These are phyloP conservation scores for Caloenas nicobarica DNA, from an alignment of 2,113 vertebrate genomes.

Conservation along the genomic window DNA sequence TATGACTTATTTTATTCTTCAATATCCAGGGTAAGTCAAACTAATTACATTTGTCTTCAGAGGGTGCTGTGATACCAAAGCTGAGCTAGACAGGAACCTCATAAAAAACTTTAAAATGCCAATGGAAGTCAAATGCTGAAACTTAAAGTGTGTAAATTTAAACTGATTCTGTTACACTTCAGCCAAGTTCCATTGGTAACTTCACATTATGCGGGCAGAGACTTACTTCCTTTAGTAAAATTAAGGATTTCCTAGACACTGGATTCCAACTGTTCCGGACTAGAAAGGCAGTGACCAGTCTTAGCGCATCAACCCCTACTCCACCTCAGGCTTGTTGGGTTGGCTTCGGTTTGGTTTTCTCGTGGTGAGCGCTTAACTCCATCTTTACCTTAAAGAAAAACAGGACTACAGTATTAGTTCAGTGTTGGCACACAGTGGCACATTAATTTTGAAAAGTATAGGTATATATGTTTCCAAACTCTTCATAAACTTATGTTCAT, in stretches of 20 bases:
- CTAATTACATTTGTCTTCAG: neutral
- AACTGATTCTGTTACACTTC: neutral
- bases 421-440: neutral
- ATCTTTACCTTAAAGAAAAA: neutral
- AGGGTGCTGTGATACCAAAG: neutral
- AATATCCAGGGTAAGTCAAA: neutral
- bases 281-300: neutral
- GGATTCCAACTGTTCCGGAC: neutral
- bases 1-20: neutral
- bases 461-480: neutral
- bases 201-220: neutral
- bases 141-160: neutral
- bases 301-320: neutral
- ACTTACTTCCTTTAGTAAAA: neutral
- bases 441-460: neutral
- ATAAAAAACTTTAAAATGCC: neutral
- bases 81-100: neutral
- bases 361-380: neutral
- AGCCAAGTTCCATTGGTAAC: neutral
- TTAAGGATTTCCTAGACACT: neutral
- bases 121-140: neutral
- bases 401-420: neutral
- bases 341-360: neutral
- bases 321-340: neutral
- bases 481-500: neutral